Conservation (phyloP, 2,113 vertebrate species). For the Daubentonia madagascariensis region DNA sequence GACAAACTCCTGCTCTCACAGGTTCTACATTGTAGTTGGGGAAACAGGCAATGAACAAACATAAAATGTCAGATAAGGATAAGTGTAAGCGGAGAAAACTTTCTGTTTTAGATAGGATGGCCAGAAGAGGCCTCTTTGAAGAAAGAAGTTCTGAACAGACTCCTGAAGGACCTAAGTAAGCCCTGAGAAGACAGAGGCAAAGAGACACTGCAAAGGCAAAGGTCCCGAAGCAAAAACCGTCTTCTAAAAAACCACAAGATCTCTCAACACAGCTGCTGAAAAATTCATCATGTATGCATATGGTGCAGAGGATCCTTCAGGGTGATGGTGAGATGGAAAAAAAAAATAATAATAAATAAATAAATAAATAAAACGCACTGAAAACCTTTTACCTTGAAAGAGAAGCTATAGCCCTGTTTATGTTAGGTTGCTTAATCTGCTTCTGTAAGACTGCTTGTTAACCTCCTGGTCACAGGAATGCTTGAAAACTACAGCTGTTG, state of each 20-base stretch:
- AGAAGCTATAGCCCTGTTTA: too few relatives aligned
- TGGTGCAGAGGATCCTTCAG: too few relatives aligned
- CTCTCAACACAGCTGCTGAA: background rate
- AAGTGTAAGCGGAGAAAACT: accelerated
- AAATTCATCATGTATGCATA: background rate
- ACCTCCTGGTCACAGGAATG: too few relatives aligned
- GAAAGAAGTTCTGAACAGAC: background rate
- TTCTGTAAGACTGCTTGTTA: too few relatives aligned
- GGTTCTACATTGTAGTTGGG: background rate
- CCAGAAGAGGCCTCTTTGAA: background rate
- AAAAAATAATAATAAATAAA: too few relatives aligned
- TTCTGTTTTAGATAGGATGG: background rate
- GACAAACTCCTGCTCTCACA: background rate
- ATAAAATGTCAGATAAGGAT: background rate
- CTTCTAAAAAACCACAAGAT: background rate
- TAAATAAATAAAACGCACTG: too few relatives aligned
- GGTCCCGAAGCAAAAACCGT: background rate
- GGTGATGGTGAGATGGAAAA: too few relatives aligned
- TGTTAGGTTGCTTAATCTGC: too few relatives aligned
- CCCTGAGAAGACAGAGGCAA: background rate
- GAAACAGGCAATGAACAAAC: background rate
- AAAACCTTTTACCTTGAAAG: too few relatives aligned
- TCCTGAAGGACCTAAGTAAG: background rate
- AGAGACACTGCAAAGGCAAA: background rate
- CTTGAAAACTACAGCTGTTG: too few relatives aligned